Base-by-base conservation (phyloP, 2,797 vertebrate species). In the Mionectes olivaceus region DNA sequence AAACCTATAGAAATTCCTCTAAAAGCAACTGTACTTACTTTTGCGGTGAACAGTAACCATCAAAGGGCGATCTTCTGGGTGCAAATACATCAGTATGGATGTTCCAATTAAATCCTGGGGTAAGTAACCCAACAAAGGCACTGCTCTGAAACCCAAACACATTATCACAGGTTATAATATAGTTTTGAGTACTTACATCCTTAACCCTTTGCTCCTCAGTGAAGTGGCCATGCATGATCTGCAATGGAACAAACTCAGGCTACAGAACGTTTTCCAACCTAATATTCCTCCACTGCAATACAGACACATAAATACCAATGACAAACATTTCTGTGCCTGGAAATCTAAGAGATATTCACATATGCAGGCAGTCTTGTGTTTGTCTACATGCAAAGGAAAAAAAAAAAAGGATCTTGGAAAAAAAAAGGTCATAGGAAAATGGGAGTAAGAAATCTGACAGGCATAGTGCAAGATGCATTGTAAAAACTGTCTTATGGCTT, bases 71-170 rank as follows among this genome's bases (percentile, higher is more conserved):
- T 98, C 98, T 33, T 98, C 98, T 1, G 98, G 98, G 81, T 98
- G 98, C 87, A 98, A 43, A 64, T 98, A 94, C 46, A 80, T 93
- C 50, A 98, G 75, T 59, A 98, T 87, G 3, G 98, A 98, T 0
- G 97, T 98, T 63, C 98, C 98, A 27, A 98, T 85, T 93, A 98
- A 94, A 80, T 98, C 98, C 44, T 98, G 98, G 82, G 98, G 98
- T 50, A 98, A 97, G 82, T 97, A 98, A 55, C 98, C 98, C 96
- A 98, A 94, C 91, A 98, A 96, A 92, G 98, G 98, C 93, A 98
- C 97, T 9, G 98, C 98, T 94, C 98, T 98, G 97, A 83, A 97
- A 94, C 10, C 47, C 47, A 4, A 57, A 91, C 32, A 92, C 5
- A 37, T 85, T 11, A 75, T 5, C 32, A 50, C 21, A 24, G 14